Conservation (phyloP, 2,113 vertebrate genomes). For the Mus spicilegus region DNA sequence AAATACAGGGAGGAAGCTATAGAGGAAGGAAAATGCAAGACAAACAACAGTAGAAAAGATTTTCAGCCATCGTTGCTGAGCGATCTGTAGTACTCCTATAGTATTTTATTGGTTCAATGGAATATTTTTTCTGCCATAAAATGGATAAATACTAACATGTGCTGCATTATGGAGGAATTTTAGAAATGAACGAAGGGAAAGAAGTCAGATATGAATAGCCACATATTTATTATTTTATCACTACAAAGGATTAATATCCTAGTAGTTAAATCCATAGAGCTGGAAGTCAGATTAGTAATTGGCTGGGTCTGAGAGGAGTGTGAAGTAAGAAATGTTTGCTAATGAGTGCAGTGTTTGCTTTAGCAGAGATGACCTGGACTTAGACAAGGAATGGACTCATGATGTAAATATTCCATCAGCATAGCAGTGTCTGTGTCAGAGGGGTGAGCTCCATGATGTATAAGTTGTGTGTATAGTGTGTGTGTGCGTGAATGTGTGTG, state of each 20-base stretch:
- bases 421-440: neutral
- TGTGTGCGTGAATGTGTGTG: neutral
- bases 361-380: neutral
- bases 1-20: neutral
- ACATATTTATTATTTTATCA: neutral
- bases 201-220: neutral
- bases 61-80: neutral
- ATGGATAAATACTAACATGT: neutral
- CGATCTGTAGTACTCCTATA: neutral
- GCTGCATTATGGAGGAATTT: neutral
- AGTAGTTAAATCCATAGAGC: neutral
- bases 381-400: neutral
- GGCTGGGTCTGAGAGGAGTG: neutral
- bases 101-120: neutral
- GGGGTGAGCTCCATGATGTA: neutral
- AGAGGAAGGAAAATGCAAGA: neutral
- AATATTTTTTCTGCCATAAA: neutral
- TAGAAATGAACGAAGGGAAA: neutral
- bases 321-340: neutral
- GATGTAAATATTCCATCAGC: neutral
- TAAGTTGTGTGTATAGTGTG: neutral
- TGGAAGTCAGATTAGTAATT: neutral
- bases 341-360: neutral
- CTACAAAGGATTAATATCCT: neutral
- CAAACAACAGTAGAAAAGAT: neutral